Evolutionary conservation across 2,797 vertebrate genomes (phyloP).

Genomic region (Gephyroberyx darwinii): DNA sequence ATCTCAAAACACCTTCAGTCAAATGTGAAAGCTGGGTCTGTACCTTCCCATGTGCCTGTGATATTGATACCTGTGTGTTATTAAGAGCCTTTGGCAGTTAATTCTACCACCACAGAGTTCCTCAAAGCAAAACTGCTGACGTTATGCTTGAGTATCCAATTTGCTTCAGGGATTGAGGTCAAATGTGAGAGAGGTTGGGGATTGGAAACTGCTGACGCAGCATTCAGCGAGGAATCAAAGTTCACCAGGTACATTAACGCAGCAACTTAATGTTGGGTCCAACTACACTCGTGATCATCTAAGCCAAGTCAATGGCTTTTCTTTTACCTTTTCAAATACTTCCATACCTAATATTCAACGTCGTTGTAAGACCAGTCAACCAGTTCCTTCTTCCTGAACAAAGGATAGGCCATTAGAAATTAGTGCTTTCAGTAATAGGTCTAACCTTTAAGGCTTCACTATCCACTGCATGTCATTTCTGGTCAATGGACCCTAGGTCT

Average conservation of each 20-base stretch:
- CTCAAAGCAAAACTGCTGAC: slow-evolving; percentile 42
- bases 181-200: slow-evolving; percentile 35
- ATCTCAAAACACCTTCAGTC: slow-evolving; percentile 7
- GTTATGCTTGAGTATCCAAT: slow-evolving; percentile 41
- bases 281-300: neutral
- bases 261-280: slow-evolving; percentile 2
- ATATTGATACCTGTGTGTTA: neutral
- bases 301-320: neutral
- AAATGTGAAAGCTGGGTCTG: slow-evolving; percentile 7
- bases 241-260: slow-evolving; percentile 34
- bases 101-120: slow-evolving; percentile 20
- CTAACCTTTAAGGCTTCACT: slow-evolving; percentile 11
- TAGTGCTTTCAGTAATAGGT: neutral
- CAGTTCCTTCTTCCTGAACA: neutral
- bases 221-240: slow-evolving; percentile 24
- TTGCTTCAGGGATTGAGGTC: slow-evolving; percentile 57
- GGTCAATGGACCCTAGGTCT: neutral
- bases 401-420: neutral
- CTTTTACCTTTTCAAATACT: neutral
- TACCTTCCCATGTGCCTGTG: neutral
- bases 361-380: neutral
- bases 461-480: neutral
- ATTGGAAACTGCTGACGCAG: slow-evolving; percentile 46
- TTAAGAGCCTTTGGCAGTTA: slow-evolving; percentile 11
- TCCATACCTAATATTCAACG: neutral